These are phyloP conservation scores for Drosophila ohnishii DNA, from an alignment of 1,140 invertebrate genomes.

Conservation along the genomic window DNA sequence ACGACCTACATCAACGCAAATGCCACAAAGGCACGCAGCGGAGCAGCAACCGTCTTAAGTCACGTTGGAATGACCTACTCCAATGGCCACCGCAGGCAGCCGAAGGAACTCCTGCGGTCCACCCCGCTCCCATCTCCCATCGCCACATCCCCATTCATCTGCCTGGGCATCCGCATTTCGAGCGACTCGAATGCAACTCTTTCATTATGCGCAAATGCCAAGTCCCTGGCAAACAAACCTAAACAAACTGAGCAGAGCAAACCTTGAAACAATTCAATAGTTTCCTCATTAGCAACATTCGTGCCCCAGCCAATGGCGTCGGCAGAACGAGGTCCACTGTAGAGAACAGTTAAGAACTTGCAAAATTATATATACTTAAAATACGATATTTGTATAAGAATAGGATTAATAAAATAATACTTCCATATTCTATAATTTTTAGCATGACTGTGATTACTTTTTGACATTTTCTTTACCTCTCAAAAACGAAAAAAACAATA, in stretches of 20 bases:
- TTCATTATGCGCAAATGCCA: constrained; percentile 74
- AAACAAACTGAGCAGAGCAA: constrained; percentile 72
- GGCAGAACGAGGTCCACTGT: constrained; percentile 18
- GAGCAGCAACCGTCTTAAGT: constrained; percentile 51
- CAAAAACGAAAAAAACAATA: too few species aligned
- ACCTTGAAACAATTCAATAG: constrained; percentile 79
- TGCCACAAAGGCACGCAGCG: constrained; percentile 63
- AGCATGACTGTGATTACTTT: too few species aligned
- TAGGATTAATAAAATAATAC: too few species aligned
- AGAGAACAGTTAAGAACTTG: background rate
- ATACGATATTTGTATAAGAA: too few species aligned
- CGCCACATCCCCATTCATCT: constrained; percentile 25
- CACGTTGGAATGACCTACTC: constrained; percentile 70
- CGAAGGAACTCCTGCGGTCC: constrained; percentile 12
- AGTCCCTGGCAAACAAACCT: constrained; percentile 66
- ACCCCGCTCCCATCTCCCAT: constrained; percentile 16
- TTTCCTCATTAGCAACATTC: constrained; percentile 72
- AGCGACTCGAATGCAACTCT: constrained; percentile 69
- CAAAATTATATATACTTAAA: background rate
- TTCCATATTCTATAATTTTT: too few species aligned
- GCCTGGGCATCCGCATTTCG: constrained; percentile 32
- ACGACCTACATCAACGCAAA: constrained; percentile 74
- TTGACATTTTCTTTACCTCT: too few species aligned
- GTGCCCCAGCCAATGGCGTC: constrained; percentile 22
- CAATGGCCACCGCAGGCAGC: constrained; percentile 36